Conservation (phyloP, 2,888 invertebrate genomes). For the Drosophila dives region DNA sequence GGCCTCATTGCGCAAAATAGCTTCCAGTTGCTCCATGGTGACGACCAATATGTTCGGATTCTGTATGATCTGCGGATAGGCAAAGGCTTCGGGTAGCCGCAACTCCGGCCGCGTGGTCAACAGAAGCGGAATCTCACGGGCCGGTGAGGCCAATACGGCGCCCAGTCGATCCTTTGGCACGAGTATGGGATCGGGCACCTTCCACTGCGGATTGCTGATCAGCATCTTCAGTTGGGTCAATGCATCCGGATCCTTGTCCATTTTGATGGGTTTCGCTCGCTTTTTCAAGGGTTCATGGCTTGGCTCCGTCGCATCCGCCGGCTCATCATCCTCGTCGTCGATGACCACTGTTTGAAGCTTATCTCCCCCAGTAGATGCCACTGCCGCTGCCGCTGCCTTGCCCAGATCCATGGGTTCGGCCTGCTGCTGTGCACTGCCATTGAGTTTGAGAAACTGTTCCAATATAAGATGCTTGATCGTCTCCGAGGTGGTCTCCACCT, state of each 20-base stretch:
- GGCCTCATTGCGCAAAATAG: constrained; percentile 87
- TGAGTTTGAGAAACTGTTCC: constrained; percentile 81
- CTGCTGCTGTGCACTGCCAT: constrained; percentile 83
- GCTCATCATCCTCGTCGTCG: constrained; percentile 80
- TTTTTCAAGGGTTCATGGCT: constrained; percentile 84
- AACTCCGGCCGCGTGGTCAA: constrained; percentile 90
- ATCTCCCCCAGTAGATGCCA: constrained; percentile 79
- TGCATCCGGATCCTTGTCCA: constrained; percentile 87
- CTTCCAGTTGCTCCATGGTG: constrained; percentile 90
- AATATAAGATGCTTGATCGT: constrained; percentile 81
- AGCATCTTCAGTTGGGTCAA: constrained; percentile 90
- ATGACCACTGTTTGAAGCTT: constrained; percentile 86
- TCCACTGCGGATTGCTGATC: constrained; percentile 88
- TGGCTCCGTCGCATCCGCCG: constrained; percentile 72
- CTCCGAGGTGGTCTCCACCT: constrained; percentile 89
- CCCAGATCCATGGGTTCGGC: constrained; percentile 90
- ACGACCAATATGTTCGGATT: constrained; percentile 92
- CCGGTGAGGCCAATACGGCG: constrained; percentile 89
- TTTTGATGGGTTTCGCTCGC: constrained; percentile 85
- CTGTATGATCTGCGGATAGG: constrained; percentile 89
- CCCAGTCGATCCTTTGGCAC: constrained; percentile 91
- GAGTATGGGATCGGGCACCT: constrained; percentile 92
- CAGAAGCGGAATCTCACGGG: constrained; percentile 91
- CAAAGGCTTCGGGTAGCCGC: constrained; percentile 90
- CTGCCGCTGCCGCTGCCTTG: constrained; percentile 34